Percentiles rank a stretch among this genome's conserved stretches.
Evolutionary conservation across 2,888 invertebrate genomes (phyloP).

Genomic region (Ochropleura plecta): DNA sequence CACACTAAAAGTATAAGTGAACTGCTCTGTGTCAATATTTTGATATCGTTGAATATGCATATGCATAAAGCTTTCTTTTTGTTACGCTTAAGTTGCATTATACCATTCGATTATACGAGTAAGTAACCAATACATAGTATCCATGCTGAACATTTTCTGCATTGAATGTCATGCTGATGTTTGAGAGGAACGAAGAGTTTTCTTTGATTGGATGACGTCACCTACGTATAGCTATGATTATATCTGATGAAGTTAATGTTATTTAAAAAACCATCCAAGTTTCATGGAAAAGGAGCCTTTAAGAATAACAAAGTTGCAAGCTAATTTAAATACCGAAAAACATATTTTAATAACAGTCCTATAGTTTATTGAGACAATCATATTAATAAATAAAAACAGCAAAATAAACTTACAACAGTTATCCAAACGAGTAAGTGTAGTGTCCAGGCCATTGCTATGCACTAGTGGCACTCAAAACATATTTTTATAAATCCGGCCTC

Average conservation of each 20-base stretch:
- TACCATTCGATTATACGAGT: neutral
- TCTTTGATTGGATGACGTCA: neutral
- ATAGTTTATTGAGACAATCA: constrained; percentile 10
- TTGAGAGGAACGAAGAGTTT: neutral
- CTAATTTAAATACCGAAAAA: constrained; percentile 21
- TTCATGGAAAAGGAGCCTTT: neutral
- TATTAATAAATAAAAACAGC: constrained; percentile 12
- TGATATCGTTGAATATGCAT: constrained; percentile 18
- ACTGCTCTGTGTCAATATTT: constrained; percentile 18
- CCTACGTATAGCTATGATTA: neutral
- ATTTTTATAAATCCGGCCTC: constrained; percentile 67
- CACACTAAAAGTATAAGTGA: constrained; percentile 53
- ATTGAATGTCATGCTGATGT: neutral
- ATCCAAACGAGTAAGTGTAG: constrained; percentile 75
- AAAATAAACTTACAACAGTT: constrained; percentile 76
- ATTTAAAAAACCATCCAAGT: constrained; percentile 4
- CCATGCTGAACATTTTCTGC: neutral
- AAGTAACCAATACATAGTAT: neutral
- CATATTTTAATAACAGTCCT: constrained; percentile 8
- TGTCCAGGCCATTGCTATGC: constrained; percentile 78
- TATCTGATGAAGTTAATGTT: neutral
- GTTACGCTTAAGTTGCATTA: neutral
- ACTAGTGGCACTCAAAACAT: constrained; percentile 67
- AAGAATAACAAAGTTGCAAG: neutral
- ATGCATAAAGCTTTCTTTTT: constrained; percentile 11